A percentile compares a stretch with the other conserved stretches of the same genome.
Evolutionary conservation across 2,113 vertebrate species (phyloP).

Genomic region (Euleptes europaea): DNA sequence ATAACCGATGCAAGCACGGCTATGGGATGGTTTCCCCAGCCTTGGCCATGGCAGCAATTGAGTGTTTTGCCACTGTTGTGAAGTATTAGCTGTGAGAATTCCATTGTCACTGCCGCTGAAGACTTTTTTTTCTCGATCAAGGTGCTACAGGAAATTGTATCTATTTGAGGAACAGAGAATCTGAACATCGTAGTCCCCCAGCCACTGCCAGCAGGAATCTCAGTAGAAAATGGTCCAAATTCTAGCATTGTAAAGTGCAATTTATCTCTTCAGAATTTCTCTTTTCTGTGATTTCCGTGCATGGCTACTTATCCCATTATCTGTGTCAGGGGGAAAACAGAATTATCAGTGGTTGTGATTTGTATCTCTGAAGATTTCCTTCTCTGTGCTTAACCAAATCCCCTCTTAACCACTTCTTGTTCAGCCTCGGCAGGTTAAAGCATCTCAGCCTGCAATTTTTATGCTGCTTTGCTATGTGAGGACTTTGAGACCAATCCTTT

Average conservation of each 20-base stretch:
- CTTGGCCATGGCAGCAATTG: background rate
- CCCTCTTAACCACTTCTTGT: slow-evolving; percentile 69
- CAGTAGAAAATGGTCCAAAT: slow-evolving; percentile 42
- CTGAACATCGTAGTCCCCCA: slow-evolving; percentile 49
- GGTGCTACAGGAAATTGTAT: background rate
- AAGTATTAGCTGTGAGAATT: background rate
- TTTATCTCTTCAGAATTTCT: slow-evolving; percentile 65
- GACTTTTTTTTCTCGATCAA: background rate
- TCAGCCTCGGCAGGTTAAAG: slow-evolving; percentile 61
- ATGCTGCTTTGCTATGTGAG: slow-evolving; percentile 38
- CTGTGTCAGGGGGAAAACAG: slow-evolving; percentile 74
- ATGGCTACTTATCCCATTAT: slow-evolving; percentile 74
- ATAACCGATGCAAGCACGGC: background rate
- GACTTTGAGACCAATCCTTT: slow-evolving; percentile 46
- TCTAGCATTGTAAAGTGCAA: slow-evolving; percentile 51
- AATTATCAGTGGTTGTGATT: slow-evolving; percentile 68
- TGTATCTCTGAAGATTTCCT: slow-evolving; percentile 70
- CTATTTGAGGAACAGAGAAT: background rate
- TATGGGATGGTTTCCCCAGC: background rate
- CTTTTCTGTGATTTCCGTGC: slow-evolving; percentile 70
- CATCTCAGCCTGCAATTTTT: slow-evolving; percentile 40
- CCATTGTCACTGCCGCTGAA: background rate
- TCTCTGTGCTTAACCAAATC: slow-evolving; percentile 66
- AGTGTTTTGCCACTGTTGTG: background rate
- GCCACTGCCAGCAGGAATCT: slow-evolving; percentile 61